Percentiles rank a stretch among this genome's conserved stretches.
phyloP scores from a whole-genome alignment of 2,113 vertebrate species.

The Gopherus flavomarginatus region DNA sequence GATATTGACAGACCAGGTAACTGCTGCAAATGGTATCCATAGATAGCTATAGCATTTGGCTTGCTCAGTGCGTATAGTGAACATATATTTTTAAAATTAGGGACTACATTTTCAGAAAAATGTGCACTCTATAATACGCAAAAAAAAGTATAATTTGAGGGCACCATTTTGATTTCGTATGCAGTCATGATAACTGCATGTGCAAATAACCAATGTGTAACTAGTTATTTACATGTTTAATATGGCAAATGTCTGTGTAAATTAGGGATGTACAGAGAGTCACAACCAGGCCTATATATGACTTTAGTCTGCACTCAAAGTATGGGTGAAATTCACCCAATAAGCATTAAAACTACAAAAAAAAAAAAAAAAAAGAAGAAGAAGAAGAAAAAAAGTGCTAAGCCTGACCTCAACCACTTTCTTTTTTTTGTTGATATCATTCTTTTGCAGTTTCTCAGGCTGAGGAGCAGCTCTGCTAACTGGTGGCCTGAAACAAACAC shows the following conservation, averaged over 20 bases:
- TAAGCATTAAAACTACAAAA: background rate
- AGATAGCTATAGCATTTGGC: background rate
- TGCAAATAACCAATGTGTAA: background rate
- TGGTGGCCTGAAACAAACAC: conserved; percentile 83
- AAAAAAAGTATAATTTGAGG: background rate
- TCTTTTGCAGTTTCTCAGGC: conserved; percentile 95
- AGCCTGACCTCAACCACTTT: conserved; percentile 91
- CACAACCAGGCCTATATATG: accelerated
- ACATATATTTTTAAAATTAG: background rate
- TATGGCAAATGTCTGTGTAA: background rate
- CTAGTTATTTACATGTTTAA: background rate
- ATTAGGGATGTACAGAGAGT: background rate
- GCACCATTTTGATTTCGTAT: background rate
- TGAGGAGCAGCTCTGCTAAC: conserved; percentile 94
- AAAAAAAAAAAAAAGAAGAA: background rate
- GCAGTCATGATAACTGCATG: background rate
- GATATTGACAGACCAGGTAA: background rate
- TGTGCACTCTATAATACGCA: background rate
- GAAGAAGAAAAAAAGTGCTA: background rate
- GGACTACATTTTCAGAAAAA: background rate
- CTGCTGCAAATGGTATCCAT: background rate
- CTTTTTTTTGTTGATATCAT: conserved; percentile 94
- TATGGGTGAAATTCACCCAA: background rate
- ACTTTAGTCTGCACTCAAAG: background rate
- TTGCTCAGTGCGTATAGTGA: background rate